Conservation (phyloP, 2,113 vertebrate genomes). For the Barbus barbus region DNA sequence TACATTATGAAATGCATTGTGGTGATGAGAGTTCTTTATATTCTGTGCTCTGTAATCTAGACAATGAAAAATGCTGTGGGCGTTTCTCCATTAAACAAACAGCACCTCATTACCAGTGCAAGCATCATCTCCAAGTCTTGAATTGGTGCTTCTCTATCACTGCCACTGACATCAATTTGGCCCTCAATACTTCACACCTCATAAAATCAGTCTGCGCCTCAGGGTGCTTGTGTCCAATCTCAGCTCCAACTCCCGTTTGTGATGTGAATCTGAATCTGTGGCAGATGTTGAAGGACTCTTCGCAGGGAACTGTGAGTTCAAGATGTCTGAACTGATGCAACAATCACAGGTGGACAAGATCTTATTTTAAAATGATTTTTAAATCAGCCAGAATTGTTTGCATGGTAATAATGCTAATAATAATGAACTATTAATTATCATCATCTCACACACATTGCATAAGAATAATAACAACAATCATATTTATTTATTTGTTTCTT, state of each 20-base stretch:
- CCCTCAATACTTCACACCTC: constrained; percentile 9
- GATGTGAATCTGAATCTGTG: constrained; percentile 18
- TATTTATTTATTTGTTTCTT: too few relatives aligned
- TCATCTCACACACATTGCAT: too few relatives aligned
- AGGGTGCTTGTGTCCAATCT: background rate
- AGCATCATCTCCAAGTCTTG: background rate
- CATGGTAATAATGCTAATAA: too few relatives aligned
- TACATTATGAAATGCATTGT: constrained; percentile 1
- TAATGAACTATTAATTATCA: too few relatives aligned
- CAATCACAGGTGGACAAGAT: background rate
- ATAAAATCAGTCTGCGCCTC: constrained; percentile 14
- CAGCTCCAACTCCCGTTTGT: background rate
- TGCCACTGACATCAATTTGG: constrained; percentile 28
- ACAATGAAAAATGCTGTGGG: background rate
- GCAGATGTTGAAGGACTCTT: too few relatives aligned
- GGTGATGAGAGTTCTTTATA: background rate
- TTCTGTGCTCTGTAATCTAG: constrained; percentile 8
- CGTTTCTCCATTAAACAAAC: constrained; percentile 3
- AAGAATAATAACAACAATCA: too few relatives aligned
- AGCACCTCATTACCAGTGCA: background rate
- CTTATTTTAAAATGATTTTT: background rate
- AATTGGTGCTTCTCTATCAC: constrained; percentile 1
- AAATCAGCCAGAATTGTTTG: too few relatives aligned
- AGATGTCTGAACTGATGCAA: background rate
- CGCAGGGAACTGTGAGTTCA: background rate